Evolutionary conservation across 1,140 invertebrate genomes (phyloP).

Genomic region (Nasonia longicornis): DNA sequence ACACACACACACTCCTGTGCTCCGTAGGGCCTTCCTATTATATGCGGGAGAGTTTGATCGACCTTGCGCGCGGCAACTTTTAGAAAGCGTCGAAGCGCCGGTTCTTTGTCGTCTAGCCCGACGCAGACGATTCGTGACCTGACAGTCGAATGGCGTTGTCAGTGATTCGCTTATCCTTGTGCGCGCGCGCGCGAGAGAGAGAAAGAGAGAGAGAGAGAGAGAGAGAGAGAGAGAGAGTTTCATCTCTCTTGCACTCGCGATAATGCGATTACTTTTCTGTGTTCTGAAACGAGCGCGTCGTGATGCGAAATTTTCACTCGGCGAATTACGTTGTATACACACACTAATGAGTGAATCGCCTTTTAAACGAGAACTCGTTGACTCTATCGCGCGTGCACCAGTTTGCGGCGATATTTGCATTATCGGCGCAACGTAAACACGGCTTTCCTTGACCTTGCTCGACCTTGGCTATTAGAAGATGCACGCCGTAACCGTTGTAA

Average conservation of each 20-base stretch:
- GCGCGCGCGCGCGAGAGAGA: not conserved
- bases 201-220: too few relatives aligned
- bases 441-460: not conserved
- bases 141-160: not conserved
- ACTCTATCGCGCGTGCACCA: not conserved
- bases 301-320: too few relatives aligned
- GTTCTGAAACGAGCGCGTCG: not conserved
- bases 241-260: too few relatives aligned
- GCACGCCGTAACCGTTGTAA: not conserved
- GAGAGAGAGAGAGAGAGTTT: too few relatives aligned
- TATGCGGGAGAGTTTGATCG: not conserved
- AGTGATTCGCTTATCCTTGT: not conserved
- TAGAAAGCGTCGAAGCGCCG: slow-evolving; percentile 4
- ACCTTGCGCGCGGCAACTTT: slow-evolving; percentile 11
- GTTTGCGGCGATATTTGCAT: not conserved
- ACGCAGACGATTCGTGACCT: not conserved
- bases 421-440: slow-evolving; percentile 4
- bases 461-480: not conserved
- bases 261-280: not conserved
- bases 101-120: not conserved
- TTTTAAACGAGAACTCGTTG: too few relatives aligned
- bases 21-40: too few relatives aligned
- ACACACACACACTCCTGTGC: too few relatives aligned
- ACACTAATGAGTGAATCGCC: too few relatives aligned
- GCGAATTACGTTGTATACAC: too few relatives aligned